A percentile compares a stretch with the other conserved stretches of the same genome.
Evolutionary conservation across 2,888 invertebrate species (phyloP).

Genomic region (Cyclophora albipunctata): DNA sequence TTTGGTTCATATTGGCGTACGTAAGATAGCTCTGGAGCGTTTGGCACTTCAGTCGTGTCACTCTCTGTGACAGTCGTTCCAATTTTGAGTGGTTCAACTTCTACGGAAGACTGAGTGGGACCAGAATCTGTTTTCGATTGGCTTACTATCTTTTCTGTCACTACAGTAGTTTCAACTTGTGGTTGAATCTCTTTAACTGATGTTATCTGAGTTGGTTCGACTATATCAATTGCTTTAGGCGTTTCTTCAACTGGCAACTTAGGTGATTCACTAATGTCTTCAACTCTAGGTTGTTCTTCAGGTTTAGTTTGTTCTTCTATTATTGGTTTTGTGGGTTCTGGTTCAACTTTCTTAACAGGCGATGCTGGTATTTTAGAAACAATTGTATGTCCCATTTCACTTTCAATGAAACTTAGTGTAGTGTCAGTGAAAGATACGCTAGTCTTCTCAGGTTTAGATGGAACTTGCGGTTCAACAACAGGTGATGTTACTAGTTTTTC

Average conservation of each 20-base stretch:
- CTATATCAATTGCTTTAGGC: neutral
- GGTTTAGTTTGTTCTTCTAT: neutral
- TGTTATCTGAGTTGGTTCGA: neutral
- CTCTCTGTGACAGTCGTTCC: constrained; percentile 39
- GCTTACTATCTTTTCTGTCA: constrained; percentile 15
- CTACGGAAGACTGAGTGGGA: constrained; percentile 30
- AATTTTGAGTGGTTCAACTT: constrained; percentile 35
- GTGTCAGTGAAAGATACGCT: constrained; percentile 14
- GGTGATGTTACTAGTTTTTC: neutral
- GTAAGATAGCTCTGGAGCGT: constrained; percentile 37
- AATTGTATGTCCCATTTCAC: constrained; percentile 29
- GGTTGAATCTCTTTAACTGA: constrained; percentile 8
- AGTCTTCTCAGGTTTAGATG: too few species aligned
- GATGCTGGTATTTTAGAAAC: constrained; percentile 21
- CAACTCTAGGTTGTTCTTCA: neutral
- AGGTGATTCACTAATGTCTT: neutral
- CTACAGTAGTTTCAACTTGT: neutral
- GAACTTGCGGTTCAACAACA: neutral
- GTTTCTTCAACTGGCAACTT: constrained; percentile 7
- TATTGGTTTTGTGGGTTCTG: neutral
- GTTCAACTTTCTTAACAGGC: neutral
- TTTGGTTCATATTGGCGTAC: constrained; percentile 39
- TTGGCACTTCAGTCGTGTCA: constrained; percentile 24
- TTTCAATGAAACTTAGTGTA: constrained; percentile 25
- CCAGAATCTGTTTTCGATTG: constrained; percentile 27